A percentile compares a stretch with the other conserved stretches of the same genome.
These are phyloP conservation scores for Mylabris phalerata DNA, from an alignment of 1,140 invertebrate genomes.

Conservation along the genomic window DNA sequence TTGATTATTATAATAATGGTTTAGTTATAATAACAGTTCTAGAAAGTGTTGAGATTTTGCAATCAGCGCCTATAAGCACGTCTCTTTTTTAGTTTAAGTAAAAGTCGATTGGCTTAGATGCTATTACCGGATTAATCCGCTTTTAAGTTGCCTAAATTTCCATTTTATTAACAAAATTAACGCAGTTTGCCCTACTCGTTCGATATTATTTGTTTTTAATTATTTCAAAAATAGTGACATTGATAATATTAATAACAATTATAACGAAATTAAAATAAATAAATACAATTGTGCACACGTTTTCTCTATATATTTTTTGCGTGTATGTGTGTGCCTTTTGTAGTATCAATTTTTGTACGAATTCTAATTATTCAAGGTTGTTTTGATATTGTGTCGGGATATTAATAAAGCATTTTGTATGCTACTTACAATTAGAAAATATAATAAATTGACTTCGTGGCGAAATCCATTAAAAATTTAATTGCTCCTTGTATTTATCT, in stretches of 20 bases:
- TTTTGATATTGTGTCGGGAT: neutral
- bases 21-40: neutral
- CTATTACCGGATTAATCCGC: too few species aligned
- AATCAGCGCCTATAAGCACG: slow-evolving; percentile 10
- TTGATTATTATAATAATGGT: neutral
- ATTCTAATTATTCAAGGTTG: slow-evolving; percentile 6
- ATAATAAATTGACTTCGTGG: too few species aligned
- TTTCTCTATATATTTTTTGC: too few species aligned
- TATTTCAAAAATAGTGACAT: neutral
- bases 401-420: slow-evolving; percentile 2
- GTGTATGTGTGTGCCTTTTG: too few species aligned
- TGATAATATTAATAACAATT: slow-evolving; percentile 6
- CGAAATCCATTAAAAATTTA: too few species aligned
- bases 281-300: too few species aligned
- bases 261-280: too few species aligned
- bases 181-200: too few species aligned
- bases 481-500: too few species aligned
- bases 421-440: neutral
- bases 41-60: slow-evolving; percentile 15
- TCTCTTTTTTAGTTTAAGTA: slow-evolving; percentile 8
- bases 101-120: slow-evolving; percentile 6
- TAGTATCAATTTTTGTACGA: slow-evolving; percentile 3
- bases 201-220: too few species aligned
- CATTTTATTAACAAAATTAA: too few species aligned
- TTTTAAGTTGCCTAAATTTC: too few species aligned